Evolutionary conservation across 2,888 invertebrate species (phyloP), one percentile per base, ranked within the genome.

Genomic region (Melangyna quadrimaculata): DNA sequence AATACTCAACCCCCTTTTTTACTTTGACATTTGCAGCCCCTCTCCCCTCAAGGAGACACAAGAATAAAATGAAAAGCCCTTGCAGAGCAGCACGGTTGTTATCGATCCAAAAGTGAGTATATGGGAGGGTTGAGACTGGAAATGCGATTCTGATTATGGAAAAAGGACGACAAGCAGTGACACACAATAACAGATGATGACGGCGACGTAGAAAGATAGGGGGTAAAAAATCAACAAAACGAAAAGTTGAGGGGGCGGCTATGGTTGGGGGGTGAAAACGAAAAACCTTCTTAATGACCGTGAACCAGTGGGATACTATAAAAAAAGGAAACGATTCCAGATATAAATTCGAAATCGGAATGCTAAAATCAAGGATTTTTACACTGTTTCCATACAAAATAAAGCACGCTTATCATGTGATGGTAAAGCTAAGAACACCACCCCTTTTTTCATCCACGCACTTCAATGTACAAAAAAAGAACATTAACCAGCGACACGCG

Each of bases 161-260:
- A 86, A 65, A 81, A 74, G 72, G 59, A 75, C 57, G 61, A 59
- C 4, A 29, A 61, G 70, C 72, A 79, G 74, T 79, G 81, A 81
- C 81, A 81, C 81, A 86, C 75, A 86, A 86, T 80, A 81, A 86
- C 81, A 83, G 27, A 48, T 63, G 71, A 84, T 71, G 77, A 86
- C 67, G 79, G 67, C 55, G 63, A 61, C 72, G 53, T 59, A 71
- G 79, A 61, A 51, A 7, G 22, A 19, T n/a, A n/a, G 35, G 51
- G 17, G 43, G 17, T 4, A 27, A 14, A 63, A 40, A 48, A 55
- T 29, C 19, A 53, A 43, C 73, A 61, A 67, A 59, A 72, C 22
- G 10, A 12, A 32, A 12, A 14, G 59, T 57, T n/a, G 24, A 12
- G 37, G 48, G 63, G 43, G 63, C 4, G 29, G 17, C 10, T n/a